phyloP scores from a whole-genome alignment of 2,797 vertebrate genomes.

The Amblyraja radiata region DNA sequence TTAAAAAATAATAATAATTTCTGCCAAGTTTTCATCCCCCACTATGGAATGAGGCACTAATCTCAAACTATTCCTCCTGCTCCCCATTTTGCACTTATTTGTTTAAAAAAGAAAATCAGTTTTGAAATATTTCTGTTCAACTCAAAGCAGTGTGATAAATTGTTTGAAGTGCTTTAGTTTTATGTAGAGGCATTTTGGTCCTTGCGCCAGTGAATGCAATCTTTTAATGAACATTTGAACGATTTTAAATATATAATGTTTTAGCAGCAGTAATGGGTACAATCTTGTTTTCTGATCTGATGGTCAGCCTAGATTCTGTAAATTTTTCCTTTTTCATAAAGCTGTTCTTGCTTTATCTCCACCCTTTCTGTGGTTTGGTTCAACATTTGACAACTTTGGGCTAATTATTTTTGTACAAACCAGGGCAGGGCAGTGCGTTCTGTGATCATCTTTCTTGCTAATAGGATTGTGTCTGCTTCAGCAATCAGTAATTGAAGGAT shows the following conservation, averaged over 20 bases:
- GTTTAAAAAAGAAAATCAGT: neutral
- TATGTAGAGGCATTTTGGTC: neutral
- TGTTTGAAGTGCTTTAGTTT: neutral
- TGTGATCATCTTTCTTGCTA: conserved; percentile 71
- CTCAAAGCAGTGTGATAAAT: neutral
- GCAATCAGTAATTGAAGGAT: conserved; percentile 78
- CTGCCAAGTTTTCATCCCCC: neutral
- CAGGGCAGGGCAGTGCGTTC: conserved; percentile 62
- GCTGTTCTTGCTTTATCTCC: conserved; percentile 47
- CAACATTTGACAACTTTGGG: conserved; percentile 71
- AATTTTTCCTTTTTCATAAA: neutral
- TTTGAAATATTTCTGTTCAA: neutral
- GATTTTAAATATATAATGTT: neutral
- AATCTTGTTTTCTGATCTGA: neutral
- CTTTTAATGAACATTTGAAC: conserved; percentile 1
- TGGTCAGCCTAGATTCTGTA: neutral
- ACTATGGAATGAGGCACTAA: neutral
- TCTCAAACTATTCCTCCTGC: neutral
- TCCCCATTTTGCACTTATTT: neutral
- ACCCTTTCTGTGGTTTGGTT: conserved; percentile 59
- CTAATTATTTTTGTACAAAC: conserved; percentile 78
- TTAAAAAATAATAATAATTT: too few species aligned
- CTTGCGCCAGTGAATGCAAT: neutral
- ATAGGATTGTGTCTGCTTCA: conserved; percentile 85
- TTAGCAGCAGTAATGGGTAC: neutral